Evolutionary conservation across 2,888 invertebrate genomes (phyloP), one percentile per base, ranked within the genome.

Genomic region (Heliconius erato): DNA sequence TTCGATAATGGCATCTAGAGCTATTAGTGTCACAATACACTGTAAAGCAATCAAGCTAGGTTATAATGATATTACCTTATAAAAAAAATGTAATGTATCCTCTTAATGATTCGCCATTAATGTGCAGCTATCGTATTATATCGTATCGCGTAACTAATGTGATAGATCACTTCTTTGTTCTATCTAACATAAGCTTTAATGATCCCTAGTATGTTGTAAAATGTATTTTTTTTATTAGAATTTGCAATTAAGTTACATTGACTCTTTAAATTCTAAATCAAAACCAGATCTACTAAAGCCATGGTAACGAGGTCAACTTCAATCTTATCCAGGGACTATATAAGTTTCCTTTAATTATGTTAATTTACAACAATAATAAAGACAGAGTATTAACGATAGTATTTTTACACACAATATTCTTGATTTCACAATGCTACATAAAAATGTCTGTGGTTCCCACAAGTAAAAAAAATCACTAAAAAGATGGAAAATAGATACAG

Each of bases 111-210:
- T 23, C 26, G 67, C 68, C 44, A 26, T 44, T 26, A 49, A 67
- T 44, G 32, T 59, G 40, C 26, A 40, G 23, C 11, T 69, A 78
- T 77, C 67, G 40, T 26, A 44, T 65, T 67, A 44, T 44, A 49
- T 16, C 32, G 65, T 49, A 44, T 44, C 72, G 44, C 78, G 78
- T 49, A 65, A 44, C 78, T 78, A 78, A 78, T 78, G 78, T 78
- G 78, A 78, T 68, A 68, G 68, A 78, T 78, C 26, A 23, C 78
- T 68, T n/a, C 72, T 72, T 72, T 72, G 72, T 72, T 49, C 49
- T 16, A 49, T 72, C 44, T 72, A 44, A 67, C 7, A 67, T 7
- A 67, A 40, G 44, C 71, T 54, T 23, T 54, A 23, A 54, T 23
- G 54, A 2, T 54, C 23, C 54, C 54, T 54, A 54, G 54, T 23